Evolutionary conservation across 2,113 vertebrate species (phyloP).

Genomic region (Cyanoliseus patagonus): DNA sequence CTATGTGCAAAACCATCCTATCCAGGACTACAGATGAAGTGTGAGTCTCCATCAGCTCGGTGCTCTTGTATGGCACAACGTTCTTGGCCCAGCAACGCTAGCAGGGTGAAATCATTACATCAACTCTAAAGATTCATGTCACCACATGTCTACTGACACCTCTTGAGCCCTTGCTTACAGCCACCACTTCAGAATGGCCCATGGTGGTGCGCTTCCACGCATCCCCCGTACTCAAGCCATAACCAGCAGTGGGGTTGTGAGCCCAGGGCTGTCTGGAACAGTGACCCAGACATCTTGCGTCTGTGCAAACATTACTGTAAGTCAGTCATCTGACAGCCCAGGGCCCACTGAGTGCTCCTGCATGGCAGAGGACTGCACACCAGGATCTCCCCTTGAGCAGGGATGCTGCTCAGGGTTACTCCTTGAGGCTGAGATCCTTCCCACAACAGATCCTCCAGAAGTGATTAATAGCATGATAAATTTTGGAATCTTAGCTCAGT

Average conservation of each 20-base stretch:
- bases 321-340: not conserved
- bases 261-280: not conserved
- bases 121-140: not conserved
- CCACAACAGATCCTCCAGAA: not conserved
- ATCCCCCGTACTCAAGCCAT: not conserved
- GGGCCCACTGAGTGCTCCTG: not conserved
- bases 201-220: not conserved
- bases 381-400: not conserved
- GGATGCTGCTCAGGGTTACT: not conserved
- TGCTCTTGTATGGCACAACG: not conserved
- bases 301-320: not conserved
- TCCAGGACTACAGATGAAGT: not conserved
- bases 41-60: rapidly evolving
- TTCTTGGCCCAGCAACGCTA: not conserved
- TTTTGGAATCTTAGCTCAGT: not conserved
- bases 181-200: not conserved
- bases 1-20: not conserved
- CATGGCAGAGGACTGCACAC: not conserved
- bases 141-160: too few species aligned
- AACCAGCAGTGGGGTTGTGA: not conserved
- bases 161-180: not conserved
- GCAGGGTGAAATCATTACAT: not conserved
- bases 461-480: not conserved
- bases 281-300: not conserved
- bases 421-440: not conserved